A percentile compares a stretch with the other conserved stretches of the same genome.
Evolutionary conservation across 2,888 invertebrate genomes (phyloP).

Genomic region (Aspidiotus destructor): DNA sequence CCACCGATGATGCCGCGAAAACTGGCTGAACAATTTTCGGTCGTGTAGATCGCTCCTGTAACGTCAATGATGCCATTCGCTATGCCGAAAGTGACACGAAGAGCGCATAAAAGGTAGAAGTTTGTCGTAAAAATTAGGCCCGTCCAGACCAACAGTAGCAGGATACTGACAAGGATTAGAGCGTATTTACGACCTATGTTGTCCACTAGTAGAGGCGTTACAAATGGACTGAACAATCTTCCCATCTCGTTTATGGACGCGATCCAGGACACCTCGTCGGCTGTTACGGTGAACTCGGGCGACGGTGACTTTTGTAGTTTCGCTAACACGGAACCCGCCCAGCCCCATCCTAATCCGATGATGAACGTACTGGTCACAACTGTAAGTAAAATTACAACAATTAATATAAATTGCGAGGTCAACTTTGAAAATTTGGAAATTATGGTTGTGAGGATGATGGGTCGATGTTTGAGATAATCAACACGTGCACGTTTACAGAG

Average conservation of each 20-base stretch:
- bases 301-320: background rate
- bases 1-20: slow-evolving; percentile 36
- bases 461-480: too few relatives aligned
- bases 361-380: background rate
- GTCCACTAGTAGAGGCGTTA: slow-evolving; percentile 10
- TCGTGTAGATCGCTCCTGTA: slow-evolving; percentile 36
- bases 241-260: slow-evolving; percentile 1
- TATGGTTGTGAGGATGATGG: too few relatives aligned
- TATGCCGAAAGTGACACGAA: slow-evolving; percentile 36
- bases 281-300: background rate
- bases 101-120: slow-evolving; percentile 31
- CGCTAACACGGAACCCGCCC: slow-evolving; percentile 1
- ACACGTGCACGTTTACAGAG: too few relatives aligned
- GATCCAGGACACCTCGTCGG: slow-evolving; percentile 15
- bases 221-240: background rate
- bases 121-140: background rate
- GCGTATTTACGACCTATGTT: slow-evolving; percentile 5
- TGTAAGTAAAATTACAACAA: too few relatives aligned
- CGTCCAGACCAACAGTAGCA: background rate
- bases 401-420: too few relatives aligned
- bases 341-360: slow-evolving; percentile 11
- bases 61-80: slow-evolving; percentile 37
- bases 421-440: too few relatives aligned
- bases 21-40: slow-evolving; percentile 35
- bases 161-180: background rate